Percentiles rank a stretch among this genome's conserved stretches.
Conservation (phyloP, 2,113 vertebrate species). For the Equus quagga region DNA sequence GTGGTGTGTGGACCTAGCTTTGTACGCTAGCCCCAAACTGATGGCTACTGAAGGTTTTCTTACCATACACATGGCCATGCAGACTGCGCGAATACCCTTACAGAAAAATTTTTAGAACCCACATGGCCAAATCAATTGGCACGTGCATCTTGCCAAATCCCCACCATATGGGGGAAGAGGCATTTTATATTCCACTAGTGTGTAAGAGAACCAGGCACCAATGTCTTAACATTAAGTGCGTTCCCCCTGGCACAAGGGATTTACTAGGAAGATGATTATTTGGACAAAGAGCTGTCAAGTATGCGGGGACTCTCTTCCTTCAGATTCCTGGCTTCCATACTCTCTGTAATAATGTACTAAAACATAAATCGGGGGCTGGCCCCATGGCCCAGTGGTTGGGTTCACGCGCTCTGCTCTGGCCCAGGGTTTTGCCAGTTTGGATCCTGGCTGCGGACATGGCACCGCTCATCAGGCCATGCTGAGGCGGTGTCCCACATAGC, state of each 20-base stretch:
- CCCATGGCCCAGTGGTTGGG: too few species aligned
- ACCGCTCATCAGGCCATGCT: too few species aligned
- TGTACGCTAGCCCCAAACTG: background rate
- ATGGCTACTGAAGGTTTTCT: too few species aligned
- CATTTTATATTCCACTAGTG: accelerated
- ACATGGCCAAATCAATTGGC: background rate
- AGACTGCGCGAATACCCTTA: background rate
- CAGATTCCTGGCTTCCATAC: background rate
- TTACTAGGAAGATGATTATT: background rate
- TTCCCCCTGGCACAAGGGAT: background rate
- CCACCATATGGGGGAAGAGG: background rate
- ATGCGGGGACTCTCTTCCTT: background rate
- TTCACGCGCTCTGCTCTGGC: too few species aligned
- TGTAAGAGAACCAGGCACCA: background rate
- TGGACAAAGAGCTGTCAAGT: background rate
- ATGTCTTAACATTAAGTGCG: background rate
- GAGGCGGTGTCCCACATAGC: too few species aligned
- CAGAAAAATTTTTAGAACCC: background rate
- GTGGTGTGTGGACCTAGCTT: background rate
- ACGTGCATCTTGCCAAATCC: background rate
- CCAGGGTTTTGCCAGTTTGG: too few species aligned
- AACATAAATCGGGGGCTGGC: background rate
- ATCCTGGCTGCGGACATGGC: too few species aligned
- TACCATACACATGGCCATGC: too few species aligned
- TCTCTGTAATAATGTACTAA: background rate